These are phyloP conservation scores for Limosa lapponica DNA, from an alignment of 2,797 vertebrate genomes.

Conservation along the genomic window DNA sequence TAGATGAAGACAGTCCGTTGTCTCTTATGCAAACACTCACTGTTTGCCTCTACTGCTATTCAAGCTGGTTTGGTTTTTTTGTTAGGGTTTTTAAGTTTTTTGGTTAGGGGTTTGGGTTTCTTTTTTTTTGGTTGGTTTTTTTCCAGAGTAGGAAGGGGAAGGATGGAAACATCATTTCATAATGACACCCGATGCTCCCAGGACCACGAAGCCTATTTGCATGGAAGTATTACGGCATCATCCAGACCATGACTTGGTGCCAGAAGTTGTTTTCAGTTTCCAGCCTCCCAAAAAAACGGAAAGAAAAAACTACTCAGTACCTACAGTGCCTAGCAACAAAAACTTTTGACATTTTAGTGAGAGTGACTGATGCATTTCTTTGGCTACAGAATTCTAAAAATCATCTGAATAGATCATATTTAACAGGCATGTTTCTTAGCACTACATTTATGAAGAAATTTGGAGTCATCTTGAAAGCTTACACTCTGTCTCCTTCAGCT, in stretches of 20 bases:
- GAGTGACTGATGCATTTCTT: neutral
- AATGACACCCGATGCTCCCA: neutral
- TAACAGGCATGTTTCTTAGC: neutral
- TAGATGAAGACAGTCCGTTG: neutral
- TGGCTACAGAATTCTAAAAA: neutral
- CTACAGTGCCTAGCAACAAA: constrained; percentile 30
- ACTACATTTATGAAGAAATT: neutral
- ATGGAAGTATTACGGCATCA: neutral
- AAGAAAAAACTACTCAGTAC: neutral
- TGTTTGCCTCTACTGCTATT: neutral
- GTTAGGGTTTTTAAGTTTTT: no score
- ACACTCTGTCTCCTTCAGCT: neutral
- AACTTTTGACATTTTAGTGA: neutral
- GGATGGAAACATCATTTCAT: neutral
- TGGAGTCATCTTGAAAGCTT: neutral
- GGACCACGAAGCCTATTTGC: neutral
- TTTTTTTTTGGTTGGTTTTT: neutral
- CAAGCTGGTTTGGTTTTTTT: neutral
- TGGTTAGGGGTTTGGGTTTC: neutral
- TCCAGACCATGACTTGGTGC: neutral
- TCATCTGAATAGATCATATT: neutral
- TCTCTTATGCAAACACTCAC: neutral
- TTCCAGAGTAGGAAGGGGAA: neutral
- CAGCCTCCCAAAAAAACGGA: fast-evolving
- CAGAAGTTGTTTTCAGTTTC: neutral